These are phyloP conservation scores for Lycocerus yunnanus DNA, from an alignment of 2,888 invertebrate genomes.

Conservation along the genomic window DNA sequence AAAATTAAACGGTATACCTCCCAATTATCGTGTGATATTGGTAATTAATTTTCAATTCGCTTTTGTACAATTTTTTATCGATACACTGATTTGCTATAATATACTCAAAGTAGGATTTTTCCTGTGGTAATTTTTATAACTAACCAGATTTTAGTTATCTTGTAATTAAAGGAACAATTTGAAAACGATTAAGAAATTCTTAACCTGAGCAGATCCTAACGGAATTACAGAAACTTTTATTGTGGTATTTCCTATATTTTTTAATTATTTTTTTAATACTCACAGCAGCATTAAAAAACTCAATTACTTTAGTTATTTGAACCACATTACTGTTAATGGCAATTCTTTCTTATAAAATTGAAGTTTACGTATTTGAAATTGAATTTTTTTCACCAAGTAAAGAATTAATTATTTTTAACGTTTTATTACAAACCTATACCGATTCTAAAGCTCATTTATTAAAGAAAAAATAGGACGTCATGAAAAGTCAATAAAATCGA, in stretches of 20 bases:
- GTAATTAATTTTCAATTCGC: background rate
- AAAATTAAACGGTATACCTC: background rate
- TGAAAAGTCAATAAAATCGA: constrained; percentile 28
- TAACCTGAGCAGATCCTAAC: background rate
- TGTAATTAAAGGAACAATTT: background rate
- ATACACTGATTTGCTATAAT: background rate
- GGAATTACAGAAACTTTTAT: background rate
- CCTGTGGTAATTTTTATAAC: no score
- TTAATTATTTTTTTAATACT: background rate
- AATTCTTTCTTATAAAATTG: background rate
- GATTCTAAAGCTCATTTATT: constrained; percentile 14
- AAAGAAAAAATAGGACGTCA: constrained; percentile 20
- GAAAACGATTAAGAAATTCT: background rate
- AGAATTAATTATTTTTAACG: background rate
- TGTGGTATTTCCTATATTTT: background rate
- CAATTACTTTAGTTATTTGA: background rate
- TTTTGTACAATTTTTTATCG: background rate
- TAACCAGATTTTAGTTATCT: no score
- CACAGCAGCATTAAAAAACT: background rate
- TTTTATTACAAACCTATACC: constrained; percentile 1
- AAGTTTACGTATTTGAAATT: background rate
- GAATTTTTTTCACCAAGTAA: background rate
- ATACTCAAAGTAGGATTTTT: no score
- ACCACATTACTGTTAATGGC: background rate
- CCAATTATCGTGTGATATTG: background rate